Evolutionary conservation across 37 sponge, comb jelly and placozoan genomes (phyloP).

Genomic region (Beroe forskalii): DNA sequence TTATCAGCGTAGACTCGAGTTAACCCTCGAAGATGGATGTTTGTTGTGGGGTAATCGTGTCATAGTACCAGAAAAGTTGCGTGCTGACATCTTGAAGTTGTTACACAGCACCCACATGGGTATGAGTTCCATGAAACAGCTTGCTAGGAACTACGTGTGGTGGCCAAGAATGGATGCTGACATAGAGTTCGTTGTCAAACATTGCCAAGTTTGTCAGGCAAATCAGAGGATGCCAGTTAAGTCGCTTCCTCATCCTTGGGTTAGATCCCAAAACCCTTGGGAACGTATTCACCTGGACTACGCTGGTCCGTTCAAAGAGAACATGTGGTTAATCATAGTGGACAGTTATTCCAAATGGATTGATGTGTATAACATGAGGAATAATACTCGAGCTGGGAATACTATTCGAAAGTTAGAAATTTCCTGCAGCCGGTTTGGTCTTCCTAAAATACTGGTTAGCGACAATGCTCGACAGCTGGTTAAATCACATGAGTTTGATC

Average conservation of each 20-base stretch:
- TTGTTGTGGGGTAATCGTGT: slow-evolving; percentile 69
- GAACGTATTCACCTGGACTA: slow-evolving; percentile 3
- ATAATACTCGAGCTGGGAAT: background rate
- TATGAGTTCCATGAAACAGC: background rate
- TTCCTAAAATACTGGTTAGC: slow-evolving; percentile 11
- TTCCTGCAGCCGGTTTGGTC: background rate
- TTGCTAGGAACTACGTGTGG: slow-evolving; percentile 15
- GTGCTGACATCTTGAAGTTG: background rate
- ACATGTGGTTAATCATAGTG: background rate
- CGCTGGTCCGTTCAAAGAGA: background rate
- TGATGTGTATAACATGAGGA: background rate
- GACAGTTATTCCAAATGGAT: slow-evolving; percentile 46
- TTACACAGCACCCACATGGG: slow-evolving; percentile 19
- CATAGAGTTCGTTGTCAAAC: background rate
- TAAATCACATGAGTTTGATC: slow-evolving; percentile 14
- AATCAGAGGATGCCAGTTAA: background rate
- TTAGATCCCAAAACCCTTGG: background rate
- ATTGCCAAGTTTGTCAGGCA: background rate
- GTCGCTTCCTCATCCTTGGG: slow-evolving; percentile 6
- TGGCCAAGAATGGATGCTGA: background rate
- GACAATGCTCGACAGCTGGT: slow-evolving; percentile 11
- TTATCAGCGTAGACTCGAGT: slow-evolving; percentile 14
- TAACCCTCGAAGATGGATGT: slow-evolving; percentile 65
- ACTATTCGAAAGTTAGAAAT: background rate
- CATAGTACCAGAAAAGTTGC: slow-evolving; percentile 45